Conservation (phyloP, 2,888 invertebrate species). For the Drosophila kambysellisi region DNA sequence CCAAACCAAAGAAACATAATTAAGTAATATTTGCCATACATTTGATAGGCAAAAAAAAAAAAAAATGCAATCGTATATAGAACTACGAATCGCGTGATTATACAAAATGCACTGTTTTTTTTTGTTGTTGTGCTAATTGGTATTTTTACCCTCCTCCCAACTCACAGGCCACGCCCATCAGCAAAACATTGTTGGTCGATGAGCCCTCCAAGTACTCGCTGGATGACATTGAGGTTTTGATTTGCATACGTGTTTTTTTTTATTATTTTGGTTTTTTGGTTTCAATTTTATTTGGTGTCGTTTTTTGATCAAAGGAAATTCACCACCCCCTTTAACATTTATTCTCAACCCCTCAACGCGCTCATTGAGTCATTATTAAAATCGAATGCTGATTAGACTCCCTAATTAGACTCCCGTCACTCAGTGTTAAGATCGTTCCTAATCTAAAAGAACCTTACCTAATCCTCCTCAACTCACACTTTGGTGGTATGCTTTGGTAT, state of each 20-base stretch:
- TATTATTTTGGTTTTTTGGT: conserved; percentile 18
- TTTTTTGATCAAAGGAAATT: conserved; percentile 15
- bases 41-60: conserved; percentile 12
- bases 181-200: conserved; percentile 68
- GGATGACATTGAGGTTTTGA: conserved; percentile 83
- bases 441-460: not conserved
- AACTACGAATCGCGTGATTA: not conserved
- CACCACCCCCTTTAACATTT: not conserved
- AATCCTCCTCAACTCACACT: not conserved
- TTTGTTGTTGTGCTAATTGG: conserved; percentile 50
- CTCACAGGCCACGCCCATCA: conserved; percentile 78
- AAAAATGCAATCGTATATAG: conserved; percentile 9
- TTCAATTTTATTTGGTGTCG: conserved; percentile 44
- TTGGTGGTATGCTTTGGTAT: conserved; percentile 1
- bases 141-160: conserved; percentile 49
- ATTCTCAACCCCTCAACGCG: not conserved
- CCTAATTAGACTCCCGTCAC: conserved; percentile 3
- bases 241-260: conserved; percentile 46
- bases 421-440: not conserved
- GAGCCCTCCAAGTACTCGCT: conserved; percentile 76
- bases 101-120: conserved; percentile 7
- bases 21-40: conserved; percentile 12
- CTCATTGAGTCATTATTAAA: not conserved
- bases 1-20: conserved; percentile 2
- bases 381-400: not conserved